These are phyloP conservation scores for Gadus chalcogrammus DNA, from an alignment of 2,113 vertebrate species.

Conservation along the genomic window DNA sequence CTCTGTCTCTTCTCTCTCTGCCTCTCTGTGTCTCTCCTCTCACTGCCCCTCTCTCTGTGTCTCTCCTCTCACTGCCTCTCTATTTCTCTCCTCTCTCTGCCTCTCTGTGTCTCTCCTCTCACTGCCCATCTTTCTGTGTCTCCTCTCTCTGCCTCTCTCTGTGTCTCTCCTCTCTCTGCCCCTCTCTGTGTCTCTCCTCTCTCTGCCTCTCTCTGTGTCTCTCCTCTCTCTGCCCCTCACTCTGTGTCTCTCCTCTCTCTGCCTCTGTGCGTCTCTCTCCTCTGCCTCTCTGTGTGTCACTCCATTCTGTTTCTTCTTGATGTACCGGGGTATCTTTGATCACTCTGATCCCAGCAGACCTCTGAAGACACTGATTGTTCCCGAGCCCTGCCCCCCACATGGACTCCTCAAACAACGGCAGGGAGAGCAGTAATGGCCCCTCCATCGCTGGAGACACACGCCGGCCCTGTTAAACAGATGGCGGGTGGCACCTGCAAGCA, in stretches of 20 bases:
- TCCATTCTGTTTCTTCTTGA: constrained; percentile 13
- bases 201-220: too few relatives aligned
- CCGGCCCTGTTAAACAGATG: constrained; percentile 37
- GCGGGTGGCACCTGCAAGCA: constrained; percentile 20
- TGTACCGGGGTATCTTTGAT: constrained; percentile 49
- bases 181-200: too few relatives aligned
- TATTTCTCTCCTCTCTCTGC: too few relatives aligned
- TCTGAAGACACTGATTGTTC: constrained; percentile 53
- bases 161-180: not conserved
- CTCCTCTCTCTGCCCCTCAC: too few relatives aligned
- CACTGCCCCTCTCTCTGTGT: too few relatives aligned
- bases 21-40: too few relatives aligned
- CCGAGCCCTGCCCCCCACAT: constrained; percentile 30
- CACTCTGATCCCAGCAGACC: constrained; percentile 37
- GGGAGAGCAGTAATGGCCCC: too few relatives aligned
- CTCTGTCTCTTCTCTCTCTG: too few relatives aligned
- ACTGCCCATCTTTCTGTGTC: not conserved
- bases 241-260: too few relatives aligned
- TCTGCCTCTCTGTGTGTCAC: constrained; percentile 26
- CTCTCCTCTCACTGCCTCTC: too few relatives aligned
- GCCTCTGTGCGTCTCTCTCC: constrained; percentile 19
- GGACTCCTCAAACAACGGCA: not conserved
- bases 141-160: not conserved
- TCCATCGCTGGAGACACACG: too few relatives aligned
- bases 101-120: constrained; percentile 23